Evolutionary conservation across 2,113 vertebrate genomes (phyloP), one percentile per base, ranked within the genome.

Genomic region (Origma solitaria): DNA sequence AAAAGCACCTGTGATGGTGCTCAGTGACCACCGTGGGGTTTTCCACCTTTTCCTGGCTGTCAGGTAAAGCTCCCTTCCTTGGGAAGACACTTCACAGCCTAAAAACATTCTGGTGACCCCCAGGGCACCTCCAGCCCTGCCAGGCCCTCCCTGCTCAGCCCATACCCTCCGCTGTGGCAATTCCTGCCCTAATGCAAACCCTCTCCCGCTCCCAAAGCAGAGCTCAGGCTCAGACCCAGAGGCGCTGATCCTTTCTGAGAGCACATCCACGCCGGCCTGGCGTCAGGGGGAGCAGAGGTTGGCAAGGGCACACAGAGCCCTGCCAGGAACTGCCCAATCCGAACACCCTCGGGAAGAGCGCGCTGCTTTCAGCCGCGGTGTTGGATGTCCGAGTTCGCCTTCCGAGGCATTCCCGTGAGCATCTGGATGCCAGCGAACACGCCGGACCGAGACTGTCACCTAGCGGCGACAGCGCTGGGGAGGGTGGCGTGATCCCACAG

Each of bases 401-500:
- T 27, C 20, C 58, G 50, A 24, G 8, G 85, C 51, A 1, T 15
- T 51, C 58, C 88, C 38, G 21, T 58, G 28, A 62, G 33, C 82
- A 35, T 23, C 79, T 35, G 91, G 65, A 18, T 10, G 79, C 65
- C 44, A 3, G 3, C 8, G 31, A 31, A 10, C 18, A 1, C 1
- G 19, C 76, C 61, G 86, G 80, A 56, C 20, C 90, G 1, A 85
- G 86, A 54, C 90, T 85, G 92, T 50, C 97, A 93, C 86, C 96
- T 87, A 84, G 95, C 5, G 94, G 94, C 83, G 11, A 9, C n/a
- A 54, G 64, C 57, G 54, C 57, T 2, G 30, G 15, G 0, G 18
- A 42, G 37, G 80, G 49, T 35, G 2, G 33, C 9, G 2, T 0
- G 60, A 30, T n/a, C 12, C 42, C 50, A 0, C 35, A 2, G 33